Conservation (phyloP, 2,113 vertebrate species). For the Sceloporus undulatus region DNA sequence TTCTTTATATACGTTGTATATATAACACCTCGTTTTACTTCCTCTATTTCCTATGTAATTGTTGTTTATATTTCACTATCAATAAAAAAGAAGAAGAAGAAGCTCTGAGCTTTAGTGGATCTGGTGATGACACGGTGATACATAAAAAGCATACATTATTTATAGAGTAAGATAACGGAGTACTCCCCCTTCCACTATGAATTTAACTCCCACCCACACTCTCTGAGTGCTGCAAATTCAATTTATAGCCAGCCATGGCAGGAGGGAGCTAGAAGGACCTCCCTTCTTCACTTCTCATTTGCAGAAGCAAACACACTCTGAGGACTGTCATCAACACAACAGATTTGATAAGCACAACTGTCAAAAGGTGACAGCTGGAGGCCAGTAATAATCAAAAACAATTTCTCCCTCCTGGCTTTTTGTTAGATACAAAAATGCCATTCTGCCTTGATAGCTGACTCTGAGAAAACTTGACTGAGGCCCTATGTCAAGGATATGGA, state of each 20-base stretch:
- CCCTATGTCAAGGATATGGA: too few species aligned
- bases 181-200: constrained; percentile 19
- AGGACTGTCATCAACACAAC: neutral
- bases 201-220: neutral
- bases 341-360: neutral
- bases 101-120: too few species aligned
- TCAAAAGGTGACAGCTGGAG: neutral
- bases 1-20: too few species aligned
- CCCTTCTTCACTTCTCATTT: rapidly evolving
- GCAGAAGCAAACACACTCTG: neutral
- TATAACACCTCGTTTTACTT: too few species aligned
- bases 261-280: neutral
- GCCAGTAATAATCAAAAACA: constrained; percentile 1
- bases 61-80: too few species aligned
- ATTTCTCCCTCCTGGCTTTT: neutral
- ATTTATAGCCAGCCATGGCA: neutral
- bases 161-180: constrained; percentile 8
- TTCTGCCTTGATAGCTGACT: neutral
- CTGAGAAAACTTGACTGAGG: too few species aligned
- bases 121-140: neutral
- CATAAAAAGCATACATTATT: constrained; percentile 1
- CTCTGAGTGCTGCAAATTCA: neutral
- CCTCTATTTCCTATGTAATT: too few species aligned
- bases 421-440: rapidly evolving
- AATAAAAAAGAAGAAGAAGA: too few species aligned